phyloP scores from a whole-genome alignment of 2,797 vertebrate genomes.

The Fratercula arctica region DNA sequence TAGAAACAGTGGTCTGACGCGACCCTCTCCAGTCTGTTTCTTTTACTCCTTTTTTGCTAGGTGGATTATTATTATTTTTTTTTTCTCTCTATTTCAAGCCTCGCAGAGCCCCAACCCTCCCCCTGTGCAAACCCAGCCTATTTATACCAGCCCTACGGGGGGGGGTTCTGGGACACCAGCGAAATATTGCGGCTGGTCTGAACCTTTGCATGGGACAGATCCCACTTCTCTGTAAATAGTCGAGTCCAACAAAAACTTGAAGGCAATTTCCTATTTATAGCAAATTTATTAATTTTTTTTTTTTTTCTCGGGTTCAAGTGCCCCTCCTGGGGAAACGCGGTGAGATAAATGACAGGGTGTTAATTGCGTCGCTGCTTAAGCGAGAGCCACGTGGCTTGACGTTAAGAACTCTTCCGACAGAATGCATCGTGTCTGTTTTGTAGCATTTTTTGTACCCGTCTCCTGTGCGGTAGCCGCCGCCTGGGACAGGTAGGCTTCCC shows the following conservation, averaged over 20 bases:
- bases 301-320: background rate
- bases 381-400: background rate
- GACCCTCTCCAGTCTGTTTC: background rate
- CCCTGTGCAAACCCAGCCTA: background rate
- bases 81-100: background rate
- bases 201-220: background rate
- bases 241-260: background rate
- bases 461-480: background rate
- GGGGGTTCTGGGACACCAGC: background rate
- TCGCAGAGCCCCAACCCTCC: background rate
- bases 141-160: background rate
- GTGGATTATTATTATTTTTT: too few relatives aligned
- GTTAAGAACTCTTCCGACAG: background rate
- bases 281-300: background rate
- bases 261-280: background rate
- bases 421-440: rapidly evolving
- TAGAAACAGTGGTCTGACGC: background rate
- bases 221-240: slow-evolving; percentile 28
- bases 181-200: background rate
- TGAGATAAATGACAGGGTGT: rapidly evolving
- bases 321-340: background rate
- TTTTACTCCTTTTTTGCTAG: background rate
- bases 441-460: background rate
- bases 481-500: background rate
- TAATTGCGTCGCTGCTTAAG: rapidly evolving